Evolutionary conservation across 2,888 invertebrate species (phyloP).

Genomic region (Tetragnatha montana): DNA sequence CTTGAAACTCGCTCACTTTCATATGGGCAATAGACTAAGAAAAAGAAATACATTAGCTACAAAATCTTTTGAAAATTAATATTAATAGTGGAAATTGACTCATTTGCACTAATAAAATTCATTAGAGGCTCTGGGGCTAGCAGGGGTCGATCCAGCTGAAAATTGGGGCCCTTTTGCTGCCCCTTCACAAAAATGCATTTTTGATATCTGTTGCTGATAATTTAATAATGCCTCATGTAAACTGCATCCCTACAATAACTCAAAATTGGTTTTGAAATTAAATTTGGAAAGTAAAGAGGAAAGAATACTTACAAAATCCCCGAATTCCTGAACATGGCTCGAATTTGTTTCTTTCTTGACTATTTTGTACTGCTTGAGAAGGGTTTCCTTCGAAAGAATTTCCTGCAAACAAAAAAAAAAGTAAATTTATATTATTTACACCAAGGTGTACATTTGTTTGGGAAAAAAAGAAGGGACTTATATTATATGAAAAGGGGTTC

Average conservation of each 20-base stretch:
- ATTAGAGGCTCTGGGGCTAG: too few species aligned
- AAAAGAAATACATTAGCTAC: neutral
- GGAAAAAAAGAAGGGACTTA: too few species aligned
- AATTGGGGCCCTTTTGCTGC: too few species aligned
- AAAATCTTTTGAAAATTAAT: too few species aligned
- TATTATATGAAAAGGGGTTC: too few species aligned
- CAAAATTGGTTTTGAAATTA: neutral
- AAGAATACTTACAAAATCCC: constrained; percentile 76
- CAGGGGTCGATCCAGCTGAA: neutral
- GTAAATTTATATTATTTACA: too few species aligned
- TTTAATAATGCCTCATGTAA: too few species aligned
- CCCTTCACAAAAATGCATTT: too few species aligned
- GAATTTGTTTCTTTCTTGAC: constrained; percentile 79
- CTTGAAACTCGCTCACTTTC: constrained; percentile 72
- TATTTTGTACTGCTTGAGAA: constrained; percentile 78
- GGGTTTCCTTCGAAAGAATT: constrained; percentile 78
- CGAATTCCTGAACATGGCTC: constrained; percentile 80
- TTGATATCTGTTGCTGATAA: too few species aligned
- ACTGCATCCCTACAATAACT: neutral
- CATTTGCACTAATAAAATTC: too few species aligned
- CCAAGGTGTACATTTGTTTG: too few species aligned
- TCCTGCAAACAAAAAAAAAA: constrained; percentile 76
- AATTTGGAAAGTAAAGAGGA: constrained; percentile 6
- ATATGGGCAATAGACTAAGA: constrained; percentile 64
- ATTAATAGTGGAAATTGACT: too few species aligned